phyloP scores from a whole-genome alignment of 2,888 invertebrate species.

The Apamea anceps region DNA sequence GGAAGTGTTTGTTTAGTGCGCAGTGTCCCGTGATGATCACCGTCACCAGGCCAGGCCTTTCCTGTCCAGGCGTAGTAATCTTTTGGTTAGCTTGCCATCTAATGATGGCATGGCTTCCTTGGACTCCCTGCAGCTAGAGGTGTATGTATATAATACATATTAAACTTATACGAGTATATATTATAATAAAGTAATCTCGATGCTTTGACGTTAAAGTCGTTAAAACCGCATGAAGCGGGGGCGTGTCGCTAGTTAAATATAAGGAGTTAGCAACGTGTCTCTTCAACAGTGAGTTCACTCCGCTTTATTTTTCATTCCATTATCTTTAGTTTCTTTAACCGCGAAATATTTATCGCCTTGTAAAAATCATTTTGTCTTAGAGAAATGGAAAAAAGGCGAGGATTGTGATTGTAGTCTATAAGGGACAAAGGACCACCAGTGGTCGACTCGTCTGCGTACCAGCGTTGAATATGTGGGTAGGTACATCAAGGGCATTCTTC shows the following conservation, averaged over 20 bases:
- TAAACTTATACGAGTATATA: background rate
- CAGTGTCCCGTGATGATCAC: too few relatives aligned
- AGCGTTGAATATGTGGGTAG: slow-evolving; percentile 20
- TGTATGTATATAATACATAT: background rate
- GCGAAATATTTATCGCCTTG: slow-evolving; percentile 12
- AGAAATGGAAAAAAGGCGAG: slow-evolving; percentile 21
- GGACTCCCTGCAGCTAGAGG: too few relatives aligned
- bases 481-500: slow-evolving; percentile 47
- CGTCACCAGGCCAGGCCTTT: too few relatives aligned
- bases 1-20: too few relatives aligned
- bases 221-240: background rate
- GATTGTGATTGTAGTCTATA: slow-evolving; percentile 37
- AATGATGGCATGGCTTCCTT: too few relatives aligned
- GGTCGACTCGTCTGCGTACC: slow-evolving; percentile 31
- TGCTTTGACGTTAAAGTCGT: background rate
- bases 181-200: background rate
- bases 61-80: too few relatives aligned
- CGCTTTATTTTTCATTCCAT: slow-evolving; percentile 16
- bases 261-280: background rate
- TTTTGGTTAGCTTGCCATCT: too few relatives aligned
- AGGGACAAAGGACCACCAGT: slow-evolving; percentile 52
- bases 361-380: slow-evolving; percentile 19
- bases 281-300: background rate
- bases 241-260: background rate
- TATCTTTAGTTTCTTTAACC: background rate